Evolutionary conservation across 1,140 invertebrate species (phyloP).

Genomic region (Homarus americanus): DNA sequence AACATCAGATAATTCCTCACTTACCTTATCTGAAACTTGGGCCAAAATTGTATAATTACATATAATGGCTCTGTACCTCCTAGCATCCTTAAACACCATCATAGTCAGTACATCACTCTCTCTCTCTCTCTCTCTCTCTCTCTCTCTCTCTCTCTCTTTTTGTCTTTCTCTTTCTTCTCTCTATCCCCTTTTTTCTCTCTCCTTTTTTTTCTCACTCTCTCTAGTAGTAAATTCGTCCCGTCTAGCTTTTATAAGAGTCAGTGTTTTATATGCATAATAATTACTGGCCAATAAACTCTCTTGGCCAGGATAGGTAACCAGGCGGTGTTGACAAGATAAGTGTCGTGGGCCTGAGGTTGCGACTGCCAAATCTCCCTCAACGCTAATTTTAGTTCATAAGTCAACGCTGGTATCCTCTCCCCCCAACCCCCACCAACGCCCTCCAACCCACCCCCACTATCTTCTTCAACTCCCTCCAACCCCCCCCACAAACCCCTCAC

Average conservation of each 20-base stretch:
- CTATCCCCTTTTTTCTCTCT: neutral
- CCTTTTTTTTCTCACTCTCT: too few relatives aligned
- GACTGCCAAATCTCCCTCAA: neutral
- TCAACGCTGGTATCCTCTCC: too few relatives aligned
- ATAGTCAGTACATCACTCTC: neutral
- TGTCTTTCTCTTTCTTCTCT: neutral
- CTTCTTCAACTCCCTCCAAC: too few relatives aligned
- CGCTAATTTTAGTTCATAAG: neutral
- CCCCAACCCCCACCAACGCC: too few relatives aligned
- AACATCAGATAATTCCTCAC: neutral
- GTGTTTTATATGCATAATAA: conserved; percentile 6
- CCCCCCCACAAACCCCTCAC: too few relatives aligned
- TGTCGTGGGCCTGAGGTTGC: neutral
- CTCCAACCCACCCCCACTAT: too few relatives aligned
- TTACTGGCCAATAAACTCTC: neutral
- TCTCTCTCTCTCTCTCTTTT: neutral
- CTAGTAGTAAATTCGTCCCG: neutral
- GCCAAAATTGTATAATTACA: conserved; percentile 13
- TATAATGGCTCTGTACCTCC: neutral
- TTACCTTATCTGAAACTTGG: neutral
- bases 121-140: too few relatives aligned
- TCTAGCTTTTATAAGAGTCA: neutral
- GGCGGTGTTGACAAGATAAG: neutral
- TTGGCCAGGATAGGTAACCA: neutral
- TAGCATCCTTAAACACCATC: neutral